Base-by-base conservation (phyloP, 2,113 vertebrate genomes). In the Megaceryle torquata region DNA sequence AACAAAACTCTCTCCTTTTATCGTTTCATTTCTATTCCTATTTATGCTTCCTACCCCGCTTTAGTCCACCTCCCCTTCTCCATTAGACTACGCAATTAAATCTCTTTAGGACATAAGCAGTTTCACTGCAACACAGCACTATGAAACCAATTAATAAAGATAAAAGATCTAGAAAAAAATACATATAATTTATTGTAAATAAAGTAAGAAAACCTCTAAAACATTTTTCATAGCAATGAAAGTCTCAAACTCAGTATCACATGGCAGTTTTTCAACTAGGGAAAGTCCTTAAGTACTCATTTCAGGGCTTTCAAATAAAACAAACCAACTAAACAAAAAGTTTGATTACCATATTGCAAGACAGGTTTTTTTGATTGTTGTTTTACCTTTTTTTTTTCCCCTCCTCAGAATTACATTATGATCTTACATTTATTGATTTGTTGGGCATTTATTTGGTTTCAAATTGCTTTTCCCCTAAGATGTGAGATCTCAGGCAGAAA, bases 11-110 rank as follows among this genome's bases (percentile, higher is more conserved):
- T 28, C 48, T 79, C 53, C 21, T 82, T 65, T 65, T 63, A 33
- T 68, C 46, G 46, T 22, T 48, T 93, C 53, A 76, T 79, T 89
- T 57, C 68, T 37, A 43, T 25, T 16, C 26, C 13, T 82, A 46
- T 69, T 86, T 28, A 53, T 57, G 25, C 50, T 87, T 80, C 31
- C 13, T 86, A 8, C 29, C 24, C 21, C 25, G 59, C 46, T 67
- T 75, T 61, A 68, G 59, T 68, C 44, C 12, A 83, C 39, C 54
- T 82, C 61, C 57, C 41, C 29, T 86, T 41, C 70, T 24, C 28
- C 44, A 63, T 80, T 80, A 94, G 11, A 69, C 76, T 82, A 78
- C 75, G 79, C 57, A 93, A 90, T 86, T 95, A 87, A 60, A 75
- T 68, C 63, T 79, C 51, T 84, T 91, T 91, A 59, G 48, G 53